Conservation (phyloP, 2,797 vertebrate genomes). For the Tokudaia muenninki region DNA sequence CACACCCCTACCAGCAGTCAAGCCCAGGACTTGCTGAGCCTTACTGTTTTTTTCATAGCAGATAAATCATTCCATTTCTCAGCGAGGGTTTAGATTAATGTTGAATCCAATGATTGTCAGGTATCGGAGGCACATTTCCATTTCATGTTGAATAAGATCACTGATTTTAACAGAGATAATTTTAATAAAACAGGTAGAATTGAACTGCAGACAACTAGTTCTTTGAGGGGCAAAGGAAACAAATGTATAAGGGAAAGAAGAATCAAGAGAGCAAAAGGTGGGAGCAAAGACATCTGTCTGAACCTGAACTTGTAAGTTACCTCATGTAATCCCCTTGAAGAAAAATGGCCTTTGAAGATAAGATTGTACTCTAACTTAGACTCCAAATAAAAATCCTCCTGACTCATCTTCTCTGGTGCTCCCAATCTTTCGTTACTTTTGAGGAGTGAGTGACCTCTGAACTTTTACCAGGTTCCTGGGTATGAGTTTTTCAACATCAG, state of each 20-base stretch:
- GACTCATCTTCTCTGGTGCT: neutral
- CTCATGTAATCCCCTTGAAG: neutral
- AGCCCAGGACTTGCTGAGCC: neutral
- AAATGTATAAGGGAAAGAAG: neutral
- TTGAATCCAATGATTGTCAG: neutral
- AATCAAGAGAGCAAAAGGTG: neutral
- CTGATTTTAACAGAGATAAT: constrained; percentile 4
- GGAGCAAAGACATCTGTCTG: neutral
- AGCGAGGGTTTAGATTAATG: neutral
- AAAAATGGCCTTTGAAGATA: neutral
- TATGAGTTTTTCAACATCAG: neutral
- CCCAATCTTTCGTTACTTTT: neutral
- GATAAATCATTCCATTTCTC: neutral
- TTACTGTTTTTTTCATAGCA: neutral
- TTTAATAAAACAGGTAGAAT: neutral
- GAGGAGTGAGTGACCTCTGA: neutral
- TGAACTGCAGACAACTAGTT: neutral
- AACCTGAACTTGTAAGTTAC: neutral
- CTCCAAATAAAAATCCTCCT: neutral
- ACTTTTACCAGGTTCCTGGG: neutral
- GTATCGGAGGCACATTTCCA: neutral
- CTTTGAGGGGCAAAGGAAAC: neutral
- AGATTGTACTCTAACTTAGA: neutral
- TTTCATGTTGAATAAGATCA: neutral
- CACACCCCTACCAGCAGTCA: neutral